These are phyloP conservation scores for Nibea albiflora DNA, from an alignment of 2,113 vertebrate genomes.

Conservation along the genomic window DNA sequence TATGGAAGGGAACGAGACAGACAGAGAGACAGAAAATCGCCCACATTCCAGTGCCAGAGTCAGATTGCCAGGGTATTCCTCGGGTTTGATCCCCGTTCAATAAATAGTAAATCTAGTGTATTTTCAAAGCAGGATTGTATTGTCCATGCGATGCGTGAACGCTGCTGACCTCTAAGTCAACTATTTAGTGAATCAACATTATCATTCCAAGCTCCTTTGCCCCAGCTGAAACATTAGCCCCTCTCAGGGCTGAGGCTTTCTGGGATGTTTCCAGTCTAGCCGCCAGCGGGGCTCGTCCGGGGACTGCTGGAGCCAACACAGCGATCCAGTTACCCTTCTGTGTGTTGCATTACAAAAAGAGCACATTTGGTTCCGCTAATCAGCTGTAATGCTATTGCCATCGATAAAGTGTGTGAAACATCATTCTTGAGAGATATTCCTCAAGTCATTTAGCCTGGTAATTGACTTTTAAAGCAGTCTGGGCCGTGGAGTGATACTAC, in stretches of 20 bases:
- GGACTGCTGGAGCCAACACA: slow-evolving; percentile 73
- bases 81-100: slow-evolving; percentile 60
- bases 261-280: slow-evolving; percentile 81
- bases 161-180: slow-evolving; percentile 82
- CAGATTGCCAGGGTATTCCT: slow-evolving; percentile 61
- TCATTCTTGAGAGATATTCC: slow-evolving; percentile 83
- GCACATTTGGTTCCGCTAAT: slow-evolving; percentile 86
- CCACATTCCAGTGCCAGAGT: slow-evolving; percentile 58
- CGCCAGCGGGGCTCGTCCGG: slow-evolving; percentile 80
- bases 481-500: slow-evolving; percentile 79
- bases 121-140: slow-evolving; percentile 65
- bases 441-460: slow-evolving; percentile 80
- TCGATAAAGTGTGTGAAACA: slow-evolving; percentile 85
- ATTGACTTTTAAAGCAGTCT: slow-evolving; percentile 86
- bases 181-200: slow-evolving; percentile 84
- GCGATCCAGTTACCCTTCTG: slow-evolving; percentile 85
- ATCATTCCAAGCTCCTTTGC: slow-evolving; percentile 82
- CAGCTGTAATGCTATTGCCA: slow-evolving; percentile 86
- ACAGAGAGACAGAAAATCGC: slow-evolving; percentile 51
- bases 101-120: slow-evolving; percentile 75
- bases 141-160: slow-evolving; percentile 68
- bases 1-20: slow-evolving; percentile 32
- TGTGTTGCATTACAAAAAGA: slow-evolving; percentile 88
- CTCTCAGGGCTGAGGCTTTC: slow-evolving; percentile 78
- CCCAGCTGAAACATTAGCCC: slow-evolving; percentile 84